These are phyloP conservation scores for Sander vitreus DNA, from an alignment of 2,113 vertebrate genomes.

Conservation along the genomic window DNA sequence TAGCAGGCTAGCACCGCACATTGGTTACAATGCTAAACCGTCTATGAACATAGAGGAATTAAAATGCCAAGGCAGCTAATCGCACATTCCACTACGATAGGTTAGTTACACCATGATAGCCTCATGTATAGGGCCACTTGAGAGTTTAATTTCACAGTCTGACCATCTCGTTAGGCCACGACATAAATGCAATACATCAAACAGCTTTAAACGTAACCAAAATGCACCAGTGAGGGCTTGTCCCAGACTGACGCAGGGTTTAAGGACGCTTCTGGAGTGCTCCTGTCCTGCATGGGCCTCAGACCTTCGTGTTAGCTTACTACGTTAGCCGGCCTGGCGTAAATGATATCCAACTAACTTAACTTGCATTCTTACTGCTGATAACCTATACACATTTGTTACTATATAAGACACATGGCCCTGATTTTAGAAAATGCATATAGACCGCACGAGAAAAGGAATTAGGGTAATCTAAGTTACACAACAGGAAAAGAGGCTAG, in stretches of 20 bases:
- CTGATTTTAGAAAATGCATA: neutral
- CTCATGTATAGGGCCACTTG: conserved; percentile 8
- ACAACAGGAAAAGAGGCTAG: conserved; percentile 45
- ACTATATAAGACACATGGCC: neutral
- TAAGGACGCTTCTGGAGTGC: conserved; percentile 53
- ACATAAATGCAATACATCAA: neutral
- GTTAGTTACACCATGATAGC: conserved; percentile 29
- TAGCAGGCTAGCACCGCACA: conserved; percentile 5
- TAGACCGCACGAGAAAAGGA: neutral
- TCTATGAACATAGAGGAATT: too few species aligned
- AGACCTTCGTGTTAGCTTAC: conserved; percentile 68
- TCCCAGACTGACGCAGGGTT: conserved; percentile 41
- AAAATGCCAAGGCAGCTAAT: neutral
- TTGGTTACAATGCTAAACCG: neutral
- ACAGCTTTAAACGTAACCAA: neutral
- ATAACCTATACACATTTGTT: neutral
- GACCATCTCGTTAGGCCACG: neutral
- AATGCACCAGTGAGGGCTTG: neutral
- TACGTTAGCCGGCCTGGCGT: conserved; percentile 43
- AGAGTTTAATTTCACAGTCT: neutral
- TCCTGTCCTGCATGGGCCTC: conserved; percentile 64
- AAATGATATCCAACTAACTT: neutral
- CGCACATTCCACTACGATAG: neutral
- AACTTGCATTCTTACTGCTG: neutral
- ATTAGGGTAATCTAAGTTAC: conserved; percentile 27